Evolutionary conservation across 2,797 vertebrate species (phyloP).

Genomic region (Melanotaenia maccullochi): DNA sequence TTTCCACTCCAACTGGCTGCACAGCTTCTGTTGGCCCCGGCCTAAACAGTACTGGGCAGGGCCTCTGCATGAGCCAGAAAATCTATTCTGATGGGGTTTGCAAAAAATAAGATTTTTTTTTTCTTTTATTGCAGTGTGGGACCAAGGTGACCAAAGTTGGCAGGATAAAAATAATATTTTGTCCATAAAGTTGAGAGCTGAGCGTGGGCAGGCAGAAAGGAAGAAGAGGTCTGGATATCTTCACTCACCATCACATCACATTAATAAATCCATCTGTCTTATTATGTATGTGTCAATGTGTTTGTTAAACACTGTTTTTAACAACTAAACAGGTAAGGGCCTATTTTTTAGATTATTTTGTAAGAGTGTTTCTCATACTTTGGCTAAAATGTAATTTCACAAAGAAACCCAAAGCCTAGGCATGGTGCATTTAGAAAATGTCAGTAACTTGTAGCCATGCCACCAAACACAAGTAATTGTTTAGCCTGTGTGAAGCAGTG

Average conservation of each 20-base stretch:
- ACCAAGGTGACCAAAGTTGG: not conserved
- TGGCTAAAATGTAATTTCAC: not conserved
- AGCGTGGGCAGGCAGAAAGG: constrained; percentile 8
- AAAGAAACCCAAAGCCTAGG: not conserved
- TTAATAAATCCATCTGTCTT: not conserved
- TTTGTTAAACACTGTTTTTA: not conserved
- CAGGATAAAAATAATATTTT: constrained; percentile 1
- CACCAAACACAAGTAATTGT: not conserved
- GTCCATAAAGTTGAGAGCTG: constrained; percentile 1
- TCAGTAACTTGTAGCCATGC: not conserved
- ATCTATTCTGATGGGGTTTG: constrained; percentile 31
- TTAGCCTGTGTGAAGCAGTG: not conserved
- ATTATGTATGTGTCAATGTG: not conserved
- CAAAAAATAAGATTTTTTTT: not conserved
- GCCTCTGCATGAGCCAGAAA: constrained; percentile 41
- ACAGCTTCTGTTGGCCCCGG: constrained; percentile 67
- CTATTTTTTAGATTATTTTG: not conserved
- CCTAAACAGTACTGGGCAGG: constrained; percentile 45
- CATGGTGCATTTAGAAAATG: not conserved
- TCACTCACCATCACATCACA: not conserved
- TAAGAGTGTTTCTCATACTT: not conserved
- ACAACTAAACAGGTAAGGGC: not conserved
- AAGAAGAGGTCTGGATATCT: not conserved
- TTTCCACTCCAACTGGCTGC: constrained; percentile 79
- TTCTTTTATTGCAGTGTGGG: not conserved